Conservation (phyloP, 2,797 vertebrate species). For the Sternotherus odoratus region DNA sequence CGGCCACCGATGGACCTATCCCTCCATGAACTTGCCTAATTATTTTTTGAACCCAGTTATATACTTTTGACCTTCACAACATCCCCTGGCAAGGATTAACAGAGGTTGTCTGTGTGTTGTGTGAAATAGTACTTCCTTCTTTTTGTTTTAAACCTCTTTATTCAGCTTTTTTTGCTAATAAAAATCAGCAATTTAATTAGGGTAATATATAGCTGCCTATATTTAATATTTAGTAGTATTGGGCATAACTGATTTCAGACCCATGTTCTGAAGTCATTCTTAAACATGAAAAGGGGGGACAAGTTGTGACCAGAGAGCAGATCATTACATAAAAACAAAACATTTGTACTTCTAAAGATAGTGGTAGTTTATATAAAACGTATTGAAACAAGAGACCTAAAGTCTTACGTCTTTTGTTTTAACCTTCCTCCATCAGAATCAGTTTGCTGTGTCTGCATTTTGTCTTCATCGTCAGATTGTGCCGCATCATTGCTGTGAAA, state of each 20-base stretch:
- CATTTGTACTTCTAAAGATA: background rate
- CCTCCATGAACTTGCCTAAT: background rate
- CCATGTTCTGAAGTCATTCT: background rate
- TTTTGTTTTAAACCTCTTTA: background rate
- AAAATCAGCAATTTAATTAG: background rate
- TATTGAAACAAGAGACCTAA: background rate
- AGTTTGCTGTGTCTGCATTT: constrained; percentile 87
- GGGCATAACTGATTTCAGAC: background rate
- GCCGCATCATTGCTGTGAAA: constrained; percentile 91
- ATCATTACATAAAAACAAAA: background rate
- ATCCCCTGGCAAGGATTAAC: background rate
- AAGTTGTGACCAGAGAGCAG: background rate
- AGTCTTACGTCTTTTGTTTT: constrained; percentile 96
- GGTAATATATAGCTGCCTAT: background rate
- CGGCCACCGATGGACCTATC: background rate
- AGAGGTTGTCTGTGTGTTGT: background rate
- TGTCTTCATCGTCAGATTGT: constrained; percentile 98
- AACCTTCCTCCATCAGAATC: constrained; percentile 96
- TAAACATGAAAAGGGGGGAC: background rate
- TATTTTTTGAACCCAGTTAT: background rate
- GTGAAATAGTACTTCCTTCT: background rate
- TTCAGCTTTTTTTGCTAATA: background rate
- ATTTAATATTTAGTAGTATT: background rate
- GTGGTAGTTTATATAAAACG: background rate
- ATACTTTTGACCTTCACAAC: background rate